phyloP scores from a whole-genome alignment of 2,888 invertebrate species.

The Thelaira solivaga region DNA sequence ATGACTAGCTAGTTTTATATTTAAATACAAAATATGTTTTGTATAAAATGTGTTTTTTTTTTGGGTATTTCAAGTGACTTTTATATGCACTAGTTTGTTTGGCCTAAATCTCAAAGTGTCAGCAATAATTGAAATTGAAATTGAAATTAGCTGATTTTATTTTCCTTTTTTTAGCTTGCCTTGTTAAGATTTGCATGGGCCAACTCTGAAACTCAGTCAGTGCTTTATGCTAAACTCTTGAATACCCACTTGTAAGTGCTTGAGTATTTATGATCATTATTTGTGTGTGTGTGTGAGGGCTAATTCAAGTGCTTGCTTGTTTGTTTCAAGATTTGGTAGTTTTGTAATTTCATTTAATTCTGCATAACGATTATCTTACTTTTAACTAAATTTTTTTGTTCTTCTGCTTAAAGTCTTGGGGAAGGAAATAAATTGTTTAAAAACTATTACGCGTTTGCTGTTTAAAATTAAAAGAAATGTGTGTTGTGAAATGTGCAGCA shows the following conservation, averaged over 20 bases:
- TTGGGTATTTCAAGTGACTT: slow-evolving; percentile 52
- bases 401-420: too few relatives aligned
- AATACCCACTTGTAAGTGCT: neutral
- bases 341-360: slow-evolving; percentile 40
- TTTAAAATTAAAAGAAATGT: too few relatives aligned
- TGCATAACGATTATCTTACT: slow-evolving; percentile 47
- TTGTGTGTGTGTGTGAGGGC: slow-evolving; percentile 2
- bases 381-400: slow-evolving; percentile 7
- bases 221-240: neutral
- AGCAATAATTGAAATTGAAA: slow-evolving; percentile 59
- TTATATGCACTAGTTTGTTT: slow-evolving; percentile 57
- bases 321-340: too few relatives aligned
- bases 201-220: slow-evolving; percentile 44
- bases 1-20: neutral
- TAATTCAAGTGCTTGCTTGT: slow-evolving; percentile 44
- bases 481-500: too few relatives aligned
- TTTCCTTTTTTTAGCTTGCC: slow-evolving; percentile 4
- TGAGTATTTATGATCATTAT: neutral
- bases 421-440: too few relatives aligned
- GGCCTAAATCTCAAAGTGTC: slow-evolving; percentile 62
- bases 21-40: slow-evolving; percentile 2
- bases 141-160: slow-evolving; percentile 49
- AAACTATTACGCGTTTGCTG: too few relatives aligned
- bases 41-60: neutral
- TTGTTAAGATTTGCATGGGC: slow-evolving; percentile 37